Conservation (phyloP, 2,797 vertebrate species). For the Crocodylus rhombifer region DNA sequence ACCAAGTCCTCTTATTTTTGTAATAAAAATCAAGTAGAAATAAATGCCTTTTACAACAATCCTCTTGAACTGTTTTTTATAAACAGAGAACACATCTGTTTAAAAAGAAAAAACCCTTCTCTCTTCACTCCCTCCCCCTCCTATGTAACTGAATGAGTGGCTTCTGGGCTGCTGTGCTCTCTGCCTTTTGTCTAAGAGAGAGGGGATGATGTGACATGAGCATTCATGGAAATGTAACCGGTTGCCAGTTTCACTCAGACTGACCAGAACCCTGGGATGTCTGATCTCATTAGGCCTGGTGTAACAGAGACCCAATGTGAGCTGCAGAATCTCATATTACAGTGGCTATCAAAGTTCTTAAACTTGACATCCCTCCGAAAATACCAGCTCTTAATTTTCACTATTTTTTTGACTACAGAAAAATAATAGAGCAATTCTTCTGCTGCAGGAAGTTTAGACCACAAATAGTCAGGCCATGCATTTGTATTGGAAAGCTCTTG, state of each 20-base stretch:
- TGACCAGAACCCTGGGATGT: not conserved
- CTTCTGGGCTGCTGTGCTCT: not conserved
- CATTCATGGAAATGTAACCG: not conserved
- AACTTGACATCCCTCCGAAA: no score
- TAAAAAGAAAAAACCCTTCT: not conserved
- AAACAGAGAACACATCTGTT: not conserved
- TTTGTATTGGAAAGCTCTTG: no score
- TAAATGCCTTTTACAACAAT: not conserved
- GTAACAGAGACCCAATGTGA: not conserved
- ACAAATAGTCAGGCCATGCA: no score
- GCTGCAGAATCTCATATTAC: not conserved
- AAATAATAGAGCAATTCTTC: no score
- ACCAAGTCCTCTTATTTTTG: fast-evolving
- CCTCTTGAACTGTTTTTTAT: not conserved
- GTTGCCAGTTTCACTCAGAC: not conserved
- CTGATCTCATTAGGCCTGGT: not conserved
- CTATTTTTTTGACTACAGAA: no score
- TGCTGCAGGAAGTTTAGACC: no score
- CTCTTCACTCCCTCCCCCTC: not conserved
- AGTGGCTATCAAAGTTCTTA: no score
- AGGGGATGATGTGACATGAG: not conserved
- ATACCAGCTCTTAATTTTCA: no score
- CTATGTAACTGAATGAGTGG: not conserved
- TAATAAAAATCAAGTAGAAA: not conserved
- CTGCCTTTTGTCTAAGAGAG: not conserved